Evolutionary conservation across 2,888 invertebrate genomes (phyloP).

Genomic region (Empis stercorea): DNA sequence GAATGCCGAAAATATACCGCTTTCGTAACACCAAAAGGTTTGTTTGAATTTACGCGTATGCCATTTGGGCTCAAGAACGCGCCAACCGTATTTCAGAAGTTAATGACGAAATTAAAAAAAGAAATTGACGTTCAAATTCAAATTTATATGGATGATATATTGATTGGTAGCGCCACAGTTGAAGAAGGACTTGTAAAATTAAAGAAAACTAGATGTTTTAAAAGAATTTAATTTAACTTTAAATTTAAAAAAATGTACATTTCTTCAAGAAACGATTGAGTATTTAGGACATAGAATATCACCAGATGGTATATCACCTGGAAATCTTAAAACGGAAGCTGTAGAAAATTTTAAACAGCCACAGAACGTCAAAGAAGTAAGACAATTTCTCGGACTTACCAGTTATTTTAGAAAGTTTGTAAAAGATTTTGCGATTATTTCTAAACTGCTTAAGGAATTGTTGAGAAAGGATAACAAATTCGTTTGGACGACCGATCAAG

Average conservation of each 20-base stretch:
- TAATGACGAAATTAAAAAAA: not conserved
- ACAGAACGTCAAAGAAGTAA: not conserved
- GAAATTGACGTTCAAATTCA: not conserved
- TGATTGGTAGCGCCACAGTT: not conserved
- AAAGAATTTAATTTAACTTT: too few relatives aligned
- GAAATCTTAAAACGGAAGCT: not conserved
- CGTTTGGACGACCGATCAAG: not conserved
- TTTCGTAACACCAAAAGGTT: not conserved
- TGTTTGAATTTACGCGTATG: not conserved
- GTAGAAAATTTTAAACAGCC: not conserved
- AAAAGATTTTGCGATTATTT: too few relatives aligned
- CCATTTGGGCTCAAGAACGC: not conserved
- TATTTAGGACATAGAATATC: not conserved
- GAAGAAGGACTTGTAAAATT: not conserved
- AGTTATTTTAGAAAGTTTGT: too few relatives aligned
- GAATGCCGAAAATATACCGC: not conserved
- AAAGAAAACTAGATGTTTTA: not conserved
- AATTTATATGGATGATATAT: not conserved
- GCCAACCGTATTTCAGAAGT: not conserved
- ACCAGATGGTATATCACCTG: not conserved
- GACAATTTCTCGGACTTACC: not conserved
- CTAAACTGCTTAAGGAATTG: not conserved
- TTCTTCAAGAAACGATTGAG: not conserved
- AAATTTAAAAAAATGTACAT: not conserved
- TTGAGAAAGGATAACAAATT: not conserved